These are phyloP conservation scores for Echinarachnius parma DNA, from an alignment of 53 echinoderm and acorn worm genomes.

Conservation along the genomic window DNA sequence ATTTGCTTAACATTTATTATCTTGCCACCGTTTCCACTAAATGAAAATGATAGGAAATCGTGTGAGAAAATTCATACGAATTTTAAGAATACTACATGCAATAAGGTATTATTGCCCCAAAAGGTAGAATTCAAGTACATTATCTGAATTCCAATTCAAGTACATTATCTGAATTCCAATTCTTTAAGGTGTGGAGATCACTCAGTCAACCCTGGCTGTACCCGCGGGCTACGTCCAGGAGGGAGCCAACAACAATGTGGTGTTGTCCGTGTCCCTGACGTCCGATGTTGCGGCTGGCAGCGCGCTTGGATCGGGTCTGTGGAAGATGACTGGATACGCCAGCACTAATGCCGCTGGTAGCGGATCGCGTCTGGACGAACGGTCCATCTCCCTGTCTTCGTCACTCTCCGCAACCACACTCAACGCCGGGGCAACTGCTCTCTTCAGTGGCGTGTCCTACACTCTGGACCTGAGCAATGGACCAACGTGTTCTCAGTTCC, in stretches of 20 bases:
- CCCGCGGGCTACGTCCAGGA: neutral
- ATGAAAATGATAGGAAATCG: too few species aligned
- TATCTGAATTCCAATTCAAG: too few species aligned
- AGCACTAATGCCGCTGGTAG: constrained; percentile 36
- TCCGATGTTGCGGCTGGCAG: constrained; percentile 37
- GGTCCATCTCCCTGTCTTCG: neutral
- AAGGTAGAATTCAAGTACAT: too few species aligned
- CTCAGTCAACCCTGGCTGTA: neutral
- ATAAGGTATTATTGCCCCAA: too few species aligned
- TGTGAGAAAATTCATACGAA: too few species aligned
- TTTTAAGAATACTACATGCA: too few species aligned
- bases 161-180: too few species aligned
- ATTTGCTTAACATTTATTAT: too few species aligned
- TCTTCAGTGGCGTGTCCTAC: constrained; percentile 10
- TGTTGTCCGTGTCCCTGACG: constrained; percentile 34
- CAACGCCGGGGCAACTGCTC: constrained; percentile 12
- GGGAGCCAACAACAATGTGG: neutral
- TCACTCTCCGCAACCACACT: constrained; percentile 15
- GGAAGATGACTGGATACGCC: constrained; percentile 55
- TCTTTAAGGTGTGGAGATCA: constrained; percentile 23
- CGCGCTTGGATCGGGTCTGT: constrained; percentile 52
- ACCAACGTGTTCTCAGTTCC: constrained; percentile 45
- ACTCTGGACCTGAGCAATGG: constrained; percentile 25
- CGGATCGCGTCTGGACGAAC: constrained; percentile 21
- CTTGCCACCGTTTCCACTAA: too few species aligned